Evolutionary conservation across 2,797 vertebrate species (phyloP).

Genomic region (Hippoglossus hippoglossus): DNA sequence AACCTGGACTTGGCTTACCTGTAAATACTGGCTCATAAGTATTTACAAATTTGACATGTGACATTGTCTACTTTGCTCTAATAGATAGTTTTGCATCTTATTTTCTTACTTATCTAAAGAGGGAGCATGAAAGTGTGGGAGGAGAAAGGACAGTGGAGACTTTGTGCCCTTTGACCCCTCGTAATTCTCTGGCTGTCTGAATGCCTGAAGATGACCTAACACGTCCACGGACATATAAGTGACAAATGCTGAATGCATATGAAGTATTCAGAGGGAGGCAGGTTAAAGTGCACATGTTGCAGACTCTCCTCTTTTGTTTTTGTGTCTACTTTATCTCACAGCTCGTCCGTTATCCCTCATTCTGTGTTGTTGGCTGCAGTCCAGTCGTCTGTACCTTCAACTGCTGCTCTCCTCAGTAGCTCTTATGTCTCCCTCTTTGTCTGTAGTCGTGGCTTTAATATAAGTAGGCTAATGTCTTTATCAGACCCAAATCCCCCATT

Average conservation of each 20-base stretch:
- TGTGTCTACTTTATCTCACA: slow-evolving; percentile 8
- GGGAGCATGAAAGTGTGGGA: slow-evolving; percentile 1
- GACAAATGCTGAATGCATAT: slow-evolving; percentile 35
- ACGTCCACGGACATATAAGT: slow-evolving; percentile 7
- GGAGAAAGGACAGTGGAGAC: slow-evolving; percentile 27
- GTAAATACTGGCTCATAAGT: no score
- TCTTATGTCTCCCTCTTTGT: slow-evolving; percentile 40
- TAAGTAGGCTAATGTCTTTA: slow-evolving; percentile 44
- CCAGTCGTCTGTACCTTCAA: slow-evolving; percentile 14
- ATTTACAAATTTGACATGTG: no score
- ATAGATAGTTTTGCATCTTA: not conserved
- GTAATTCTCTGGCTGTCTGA: slow-evolving; percentile 38
- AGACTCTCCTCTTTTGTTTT: slow-evolving; percentile 19
- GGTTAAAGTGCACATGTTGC: slow-evolving; percentile 14
- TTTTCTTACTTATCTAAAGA: not conserved
- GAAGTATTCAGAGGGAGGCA: not conserved
- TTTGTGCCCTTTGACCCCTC: slow-evolving; percentile 50
- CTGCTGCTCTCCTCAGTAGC: slow-evolving; percentile 21
- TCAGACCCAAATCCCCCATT: slow-evolving; percentile 41
- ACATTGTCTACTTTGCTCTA: no score
- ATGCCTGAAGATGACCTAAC: slow-evolving; percentile 40
- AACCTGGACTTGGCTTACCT: no score
- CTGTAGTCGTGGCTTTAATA: slow-evolving; percentile 10
- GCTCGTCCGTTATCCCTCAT: not conserved
- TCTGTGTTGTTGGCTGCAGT: not conserved